Percentiles rank a stretch among this genome's conserved stretches.
These are phyloP conservation scores for Lipophrys pholis DNA, from an alignment of 2,113 vertebrate genomes.

Conservation along the genomic window DNA sequence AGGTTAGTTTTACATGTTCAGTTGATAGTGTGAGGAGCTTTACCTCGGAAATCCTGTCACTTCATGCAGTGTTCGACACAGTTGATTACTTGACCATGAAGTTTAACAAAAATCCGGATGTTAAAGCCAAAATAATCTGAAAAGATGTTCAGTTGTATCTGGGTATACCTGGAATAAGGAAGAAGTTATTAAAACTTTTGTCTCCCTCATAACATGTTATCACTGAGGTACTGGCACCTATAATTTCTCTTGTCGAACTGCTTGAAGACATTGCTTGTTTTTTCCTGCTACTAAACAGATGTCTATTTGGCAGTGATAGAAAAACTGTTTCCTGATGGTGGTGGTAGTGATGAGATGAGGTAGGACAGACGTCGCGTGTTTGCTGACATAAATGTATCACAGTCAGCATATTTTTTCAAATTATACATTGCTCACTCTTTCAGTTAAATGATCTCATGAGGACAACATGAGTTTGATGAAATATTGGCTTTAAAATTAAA, in stretches of 20 bases:
- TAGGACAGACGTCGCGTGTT: no score
- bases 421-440: no score
- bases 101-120: not conserved
- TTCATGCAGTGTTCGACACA: constrained; percentile 13
- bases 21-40: constrained; percentile 13
- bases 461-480: no score
- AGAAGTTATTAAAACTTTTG: not conserved
- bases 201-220: constrained; percentile 3
- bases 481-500: no score
- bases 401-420: no score
- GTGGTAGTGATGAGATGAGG: no score
- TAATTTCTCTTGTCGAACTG: not conserved
- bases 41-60: constrained; percentile 10
- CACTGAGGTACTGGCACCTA: not conserved
- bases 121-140: not conserved
- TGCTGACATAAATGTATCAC: no score
- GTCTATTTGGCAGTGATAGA: no score
- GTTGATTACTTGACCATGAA: constrained; percentile 1
- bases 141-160: not conserved
- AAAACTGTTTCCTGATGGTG: no score
- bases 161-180: not conserved
- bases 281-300: constrained; percentile 1
- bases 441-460: no score
- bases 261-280: not conserved
- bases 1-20: constrained; percentile 32